Conservation (phyloP, 2,113 vertebrate species). For the Gopherus flavomarginatus region DNA sequence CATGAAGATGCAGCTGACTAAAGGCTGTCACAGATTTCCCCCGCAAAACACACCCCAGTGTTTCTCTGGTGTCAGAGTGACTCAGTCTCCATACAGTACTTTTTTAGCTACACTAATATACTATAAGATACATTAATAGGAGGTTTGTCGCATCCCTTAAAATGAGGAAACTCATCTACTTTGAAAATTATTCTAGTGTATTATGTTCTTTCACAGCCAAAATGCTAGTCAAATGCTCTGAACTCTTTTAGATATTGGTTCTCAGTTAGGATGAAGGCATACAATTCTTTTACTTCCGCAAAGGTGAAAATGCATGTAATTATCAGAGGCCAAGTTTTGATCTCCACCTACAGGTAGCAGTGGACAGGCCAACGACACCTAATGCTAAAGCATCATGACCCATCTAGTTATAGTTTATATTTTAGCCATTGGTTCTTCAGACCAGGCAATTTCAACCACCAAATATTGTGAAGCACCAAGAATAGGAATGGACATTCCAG, state of each 20-base stretch:
- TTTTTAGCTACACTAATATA: conserved; percentile 16
- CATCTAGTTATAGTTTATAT: conserved; percentile 21
- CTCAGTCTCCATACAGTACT: conserved; percentile 46
- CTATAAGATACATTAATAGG: conserved; percentile 37
- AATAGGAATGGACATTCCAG: neutral
- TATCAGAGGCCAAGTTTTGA: conserved; percentile 24
- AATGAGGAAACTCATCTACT: conserved; percentile 56
- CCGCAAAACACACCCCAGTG: conserved; percentile 36
- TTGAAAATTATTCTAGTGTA: conserved; percentile 65
- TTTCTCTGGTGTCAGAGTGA: conserved; percentile 61
- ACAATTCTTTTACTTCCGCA: conserved; percentile 44
- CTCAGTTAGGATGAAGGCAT: conserved; percentile 43
- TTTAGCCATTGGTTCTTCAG: neutral
- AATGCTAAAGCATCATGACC: conserved; percentile 29
- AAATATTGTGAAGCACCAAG: conserved; percentile 9
- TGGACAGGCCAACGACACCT: neutral
- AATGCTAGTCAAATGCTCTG: conserved; percentile 32
- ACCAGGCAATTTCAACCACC: neutral
- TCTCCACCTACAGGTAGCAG: neutral
- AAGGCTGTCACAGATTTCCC: conserved; percentile 61
- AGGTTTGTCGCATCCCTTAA: conserved; percentile 30
- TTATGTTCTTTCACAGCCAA: conserved; percentile 48
- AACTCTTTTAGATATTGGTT: conserved; percentile 16
- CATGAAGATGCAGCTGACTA: conserved; percentile 62
- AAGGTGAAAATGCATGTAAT: conserved; percentile 54